Conservation (phyloP, 2,113 vertebrate genomes). For the Artemisiospiza belli region DNA sequence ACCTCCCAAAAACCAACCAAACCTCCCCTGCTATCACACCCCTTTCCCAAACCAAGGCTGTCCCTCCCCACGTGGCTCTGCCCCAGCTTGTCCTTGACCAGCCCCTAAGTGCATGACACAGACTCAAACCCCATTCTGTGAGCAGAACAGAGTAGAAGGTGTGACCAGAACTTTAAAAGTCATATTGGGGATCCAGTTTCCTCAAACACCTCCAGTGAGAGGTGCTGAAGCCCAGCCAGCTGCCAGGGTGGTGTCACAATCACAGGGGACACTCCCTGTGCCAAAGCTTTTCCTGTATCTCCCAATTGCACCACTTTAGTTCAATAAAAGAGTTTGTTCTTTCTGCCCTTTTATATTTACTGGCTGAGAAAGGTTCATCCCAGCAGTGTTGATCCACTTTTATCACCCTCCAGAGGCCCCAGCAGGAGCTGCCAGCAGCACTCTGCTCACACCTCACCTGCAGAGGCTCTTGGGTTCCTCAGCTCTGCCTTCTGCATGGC, state of each 20-base stretch:
- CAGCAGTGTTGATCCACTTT: neutral
- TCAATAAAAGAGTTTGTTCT: neutral
- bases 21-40: neutral
- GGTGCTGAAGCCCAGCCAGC: neutral
- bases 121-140: fast-evolving
- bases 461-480: neutral
- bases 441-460: neutral
- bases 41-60: neutral
- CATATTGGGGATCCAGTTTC: fast-evolving
- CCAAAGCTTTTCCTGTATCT: neutral
- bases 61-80: neutral
- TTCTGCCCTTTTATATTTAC: neutral
- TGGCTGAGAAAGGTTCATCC: neutral
- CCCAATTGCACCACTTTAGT: neutral
- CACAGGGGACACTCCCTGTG: neutral
- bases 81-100: neutral
- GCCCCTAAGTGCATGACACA: neutral
- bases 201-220: fast-evolving
- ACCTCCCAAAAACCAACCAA: too few species aligned
- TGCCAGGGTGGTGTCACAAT: neutral
- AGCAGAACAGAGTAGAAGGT: neutral
- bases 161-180: neutral
- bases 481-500: neutral
- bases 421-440: neutral
- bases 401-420: neutral